phyloP scores from a whole-genome alignment of 2,888 invertebrate species.

The Troglohyphantes excavatus region DNA sequence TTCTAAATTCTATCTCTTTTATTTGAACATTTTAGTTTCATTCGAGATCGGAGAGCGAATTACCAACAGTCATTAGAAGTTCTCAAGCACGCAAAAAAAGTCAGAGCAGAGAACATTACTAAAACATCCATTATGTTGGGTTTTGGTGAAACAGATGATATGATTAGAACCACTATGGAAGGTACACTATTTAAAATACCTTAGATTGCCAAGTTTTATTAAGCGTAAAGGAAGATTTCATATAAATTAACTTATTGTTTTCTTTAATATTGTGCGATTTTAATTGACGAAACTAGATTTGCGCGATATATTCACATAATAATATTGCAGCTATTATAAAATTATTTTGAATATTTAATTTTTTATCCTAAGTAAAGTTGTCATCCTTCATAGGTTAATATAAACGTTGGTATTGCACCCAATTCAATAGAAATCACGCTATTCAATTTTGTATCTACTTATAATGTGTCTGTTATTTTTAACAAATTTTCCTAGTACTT shows the following conservation, averaged over 20 bases:
- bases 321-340: neutral
- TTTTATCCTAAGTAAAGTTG: too few relatives aligned
- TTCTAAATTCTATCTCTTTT: neutral
- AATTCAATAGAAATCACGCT: too few relatives aligned
- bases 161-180: slow-evolving; percentile 92
- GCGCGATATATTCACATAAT: neutral
- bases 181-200: slow-evolving; percentile 83
- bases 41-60: slow-evolving; percentile 95
- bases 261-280: neutral
- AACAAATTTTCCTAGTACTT: too few relatives aligned
- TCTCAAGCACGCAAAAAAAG: slow-evolving; percentile 90
- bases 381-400: too few relatives aligned
- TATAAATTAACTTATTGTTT: neutral
- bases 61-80: slow-evolving; percentile 94
- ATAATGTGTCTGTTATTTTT: too few relatives aligned
- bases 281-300: neutral
- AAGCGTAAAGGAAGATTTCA: too few relatives aligned
- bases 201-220: too few relatives aligned
- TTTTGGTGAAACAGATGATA: slow-evolving; percentile 92
- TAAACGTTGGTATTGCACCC: too few relatives aligned
- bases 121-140: slow-evolving; percentile 99
- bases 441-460: too few relatives aligned
- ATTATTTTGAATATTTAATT: too few relatives aligned
- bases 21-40: slow-evolving; percentile 85
- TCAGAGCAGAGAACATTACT: slow-evolving; percentile 92